These are phyloP conservation scores for Rhaphigaster nebulosa DNA, from an alignment of 2,888 invertebrate species.

Conservation along the genomic window DNA sequence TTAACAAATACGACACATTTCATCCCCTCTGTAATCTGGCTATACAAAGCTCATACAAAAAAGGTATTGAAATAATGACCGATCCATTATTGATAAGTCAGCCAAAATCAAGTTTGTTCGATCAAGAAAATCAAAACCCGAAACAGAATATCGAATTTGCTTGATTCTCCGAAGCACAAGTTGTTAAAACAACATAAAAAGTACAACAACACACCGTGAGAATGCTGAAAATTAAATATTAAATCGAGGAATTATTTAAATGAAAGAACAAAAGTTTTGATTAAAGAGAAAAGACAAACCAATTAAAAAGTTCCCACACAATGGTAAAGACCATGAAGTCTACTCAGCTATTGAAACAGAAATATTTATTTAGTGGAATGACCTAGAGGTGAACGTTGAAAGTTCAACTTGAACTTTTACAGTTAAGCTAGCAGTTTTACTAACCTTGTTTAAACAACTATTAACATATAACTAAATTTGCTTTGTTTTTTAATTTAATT, in stretches of 20 bases:
- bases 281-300: background rate
- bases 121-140: background rate
- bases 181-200: conserved; percentile 11
- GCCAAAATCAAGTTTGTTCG: background rate
- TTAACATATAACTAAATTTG: too few relatives aligned
- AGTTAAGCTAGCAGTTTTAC: background rate
- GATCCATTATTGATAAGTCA: too few relatives aligned
- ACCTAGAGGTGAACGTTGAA: background rate
- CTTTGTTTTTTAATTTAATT: too few relatives aligned
- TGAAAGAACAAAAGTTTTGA: background rate
- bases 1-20: too few relatives aligned
- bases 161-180: background rate
- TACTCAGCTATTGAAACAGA: background rate
- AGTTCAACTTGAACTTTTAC: background rate
- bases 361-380: background rate
- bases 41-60: too few relatives aligned
- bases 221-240: conserved; percentile 1
- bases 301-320: background rate
- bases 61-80: too few relatives aligned
- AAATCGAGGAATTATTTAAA: conserved; percentile 3
- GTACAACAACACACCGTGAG: background rate
- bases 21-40: too few relatives aligned
- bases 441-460: background rate
- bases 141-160: background rate
- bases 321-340: background rate